phyloP scores from a whole-genome alignment of 2,113 vertebrate species.

The Gallinago media region DNA sequence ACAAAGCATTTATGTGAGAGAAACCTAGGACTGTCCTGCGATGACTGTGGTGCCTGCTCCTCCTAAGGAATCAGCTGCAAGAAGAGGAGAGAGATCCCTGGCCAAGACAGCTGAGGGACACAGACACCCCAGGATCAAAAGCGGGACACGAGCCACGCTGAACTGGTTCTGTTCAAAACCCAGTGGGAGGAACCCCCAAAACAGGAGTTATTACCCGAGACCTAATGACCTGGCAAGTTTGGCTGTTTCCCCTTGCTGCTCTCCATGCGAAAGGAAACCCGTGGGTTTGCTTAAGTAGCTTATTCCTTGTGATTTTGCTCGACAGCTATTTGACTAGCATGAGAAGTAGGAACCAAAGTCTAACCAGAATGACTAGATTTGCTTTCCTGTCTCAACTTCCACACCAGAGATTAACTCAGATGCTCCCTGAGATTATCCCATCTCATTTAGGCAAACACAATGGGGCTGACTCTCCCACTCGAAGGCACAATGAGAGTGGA shows the following conservation, averaged over 20 bases:
- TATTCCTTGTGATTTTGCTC: neutral
- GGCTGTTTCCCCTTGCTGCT: neutral
- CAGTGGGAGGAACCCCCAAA: neutral
- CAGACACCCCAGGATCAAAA: neutral
- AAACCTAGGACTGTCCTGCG: neutral
- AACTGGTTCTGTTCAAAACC: neutral
- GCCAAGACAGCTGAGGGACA: neutral
- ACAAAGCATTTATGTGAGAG: neutral
- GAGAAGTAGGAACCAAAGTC: neutral
- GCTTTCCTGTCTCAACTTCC: neutral
- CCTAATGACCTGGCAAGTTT: neutral
- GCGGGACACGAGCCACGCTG: neutral
- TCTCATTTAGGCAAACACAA: neutral
- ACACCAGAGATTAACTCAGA: neutral
- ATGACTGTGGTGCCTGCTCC: neutral
- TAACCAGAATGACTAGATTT: neutral
- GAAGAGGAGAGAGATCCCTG: neutral
- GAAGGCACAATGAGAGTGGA: neutral
- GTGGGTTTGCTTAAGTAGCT: neutral
- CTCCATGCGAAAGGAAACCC: neutral
- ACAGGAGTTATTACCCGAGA: neutral
- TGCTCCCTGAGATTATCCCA: neutral
- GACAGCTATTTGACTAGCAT: rapidly evolving
- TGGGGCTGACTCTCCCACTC: neutral
- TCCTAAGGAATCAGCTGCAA: neutral